A percentile compares a stretch with the other conserved stretches of the same genome.
phyloP scores from a whole-genome alignment of 2,113 vertebrate species.

The Erythrocercus mccallii region DNA sequence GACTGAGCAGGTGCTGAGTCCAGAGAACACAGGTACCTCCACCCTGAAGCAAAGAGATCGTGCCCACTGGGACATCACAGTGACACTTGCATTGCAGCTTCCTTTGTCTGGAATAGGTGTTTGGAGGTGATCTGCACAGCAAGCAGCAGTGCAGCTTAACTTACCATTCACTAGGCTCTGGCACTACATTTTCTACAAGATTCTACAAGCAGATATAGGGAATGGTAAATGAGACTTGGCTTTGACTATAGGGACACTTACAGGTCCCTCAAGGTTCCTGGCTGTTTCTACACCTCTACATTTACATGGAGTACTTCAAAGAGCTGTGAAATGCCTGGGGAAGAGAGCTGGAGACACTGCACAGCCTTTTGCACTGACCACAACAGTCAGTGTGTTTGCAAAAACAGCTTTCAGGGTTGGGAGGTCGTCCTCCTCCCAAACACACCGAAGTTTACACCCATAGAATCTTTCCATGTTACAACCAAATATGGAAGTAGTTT shows the following conservation, averaged over 20 bases:
- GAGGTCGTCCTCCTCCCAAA: neutral
- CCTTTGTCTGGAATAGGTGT: neutral
- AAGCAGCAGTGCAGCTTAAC: neutral
- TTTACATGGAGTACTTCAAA: neutral
- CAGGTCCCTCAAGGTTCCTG: neutral
- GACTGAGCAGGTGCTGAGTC: neutral
- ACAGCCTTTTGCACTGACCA: neutral
- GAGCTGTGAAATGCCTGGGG: neutral
- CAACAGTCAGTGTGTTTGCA: neutral
- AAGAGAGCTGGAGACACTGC: neutral
- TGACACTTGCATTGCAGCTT: neutral
- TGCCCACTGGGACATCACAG: neutral
- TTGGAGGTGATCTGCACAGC: neutral
- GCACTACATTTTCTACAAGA: neutral
- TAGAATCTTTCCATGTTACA: neutral
- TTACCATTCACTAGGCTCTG: neutral
- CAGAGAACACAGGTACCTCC: neutral
- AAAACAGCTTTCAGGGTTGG: neutral
- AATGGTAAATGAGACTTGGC: neutral
- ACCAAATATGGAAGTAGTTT: neutral
- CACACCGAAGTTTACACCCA: neutral
- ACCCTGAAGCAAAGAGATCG: neutral
- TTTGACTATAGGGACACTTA: neutral
- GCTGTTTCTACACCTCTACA: neutral
- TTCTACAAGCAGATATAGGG: neutral